A percentile compares a stretch with the other conserved stretches of the same genome.
These are phyloP conservation scores for Drosophila mayaguana DNA, from an alignment of 2,888 invertebrate species.

Conservation along the genomic window DNA sequence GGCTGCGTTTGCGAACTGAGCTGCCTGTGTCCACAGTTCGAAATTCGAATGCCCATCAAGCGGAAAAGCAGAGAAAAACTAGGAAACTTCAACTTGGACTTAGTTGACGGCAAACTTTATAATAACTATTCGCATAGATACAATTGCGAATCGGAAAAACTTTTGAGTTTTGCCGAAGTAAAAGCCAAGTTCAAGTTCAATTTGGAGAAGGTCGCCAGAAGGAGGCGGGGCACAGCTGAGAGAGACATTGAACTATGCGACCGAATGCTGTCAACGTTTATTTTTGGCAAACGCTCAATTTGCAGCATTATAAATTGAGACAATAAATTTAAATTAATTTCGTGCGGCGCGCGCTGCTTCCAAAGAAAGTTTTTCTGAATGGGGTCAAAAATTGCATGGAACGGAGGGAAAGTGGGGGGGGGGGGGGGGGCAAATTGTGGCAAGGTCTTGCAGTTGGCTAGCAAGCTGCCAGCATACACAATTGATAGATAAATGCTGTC, in stretches of 20 bases:
- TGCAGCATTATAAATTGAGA: slow-evolving; percentile 76
- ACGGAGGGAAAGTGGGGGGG: background rate
- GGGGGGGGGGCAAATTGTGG: background rate
- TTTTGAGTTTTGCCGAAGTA: slow-evolving; percentile 63
- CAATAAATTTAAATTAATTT: slow-evolving; percentile 80
- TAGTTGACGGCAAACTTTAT: slow-evolving; percentile 61
- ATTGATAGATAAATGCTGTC: slow-evolving; percentile 36
- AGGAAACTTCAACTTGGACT: slow-evolving; percentile 28
- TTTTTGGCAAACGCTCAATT: slow-evolving; percentile 72
- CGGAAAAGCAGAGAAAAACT: slow-evolving; percentile 19
- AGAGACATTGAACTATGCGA: slow-evolving; percentile 59
- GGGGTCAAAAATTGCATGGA: slow-evolving; percentile 22
- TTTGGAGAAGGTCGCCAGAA: slow-evolving; percentile 7
- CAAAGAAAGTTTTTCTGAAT: slow-evolving; percentile 26
- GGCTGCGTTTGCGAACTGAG: slow-evolving; percentile 25
- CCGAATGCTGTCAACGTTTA: slow-evolving; percentile 56
- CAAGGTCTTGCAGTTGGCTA: slow-evolving; percentile 25
- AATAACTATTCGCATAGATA: slow-evolving; percentile 59
- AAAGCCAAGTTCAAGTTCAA: slow-evolving; percentile 74
- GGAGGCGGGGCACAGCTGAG: slow-evolving; percentile 26
- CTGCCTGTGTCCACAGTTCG: slow-evolving; percentile 16
- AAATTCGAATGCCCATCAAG: slow-evolving; percentile 46
- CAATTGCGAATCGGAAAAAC: slow-evolving; percentile 32
- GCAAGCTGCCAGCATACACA: slow-evolving; percentile 14
- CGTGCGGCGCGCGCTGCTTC: slow-evolving; percentile 14